phyloP scores from a whole-genome alignment of 2,888 invertebrate genomes.

The Eupithecia insigniata region DNA sequence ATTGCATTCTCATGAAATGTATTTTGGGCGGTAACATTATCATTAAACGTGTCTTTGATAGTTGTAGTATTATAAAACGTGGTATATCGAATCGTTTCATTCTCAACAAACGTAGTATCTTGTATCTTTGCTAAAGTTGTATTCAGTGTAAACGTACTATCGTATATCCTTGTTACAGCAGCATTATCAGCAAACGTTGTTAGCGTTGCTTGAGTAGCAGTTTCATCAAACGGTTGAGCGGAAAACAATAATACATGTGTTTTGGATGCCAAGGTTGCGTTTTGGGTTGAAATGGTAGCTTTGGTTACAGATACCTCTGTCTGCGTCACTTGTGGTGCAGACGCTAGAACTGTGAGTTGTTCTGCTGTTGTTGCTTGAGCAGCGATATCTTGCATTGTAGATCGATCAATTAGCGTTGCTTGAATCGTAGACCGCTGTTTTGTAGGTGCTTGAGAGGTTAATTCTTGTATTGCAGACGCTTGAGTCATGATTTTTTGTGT shows the following conservation, averaged over 20 bases:
- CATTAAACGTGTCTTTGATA: background rate
- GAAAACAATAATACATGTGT: background rate
- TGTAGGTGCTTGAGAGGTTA: background rate
- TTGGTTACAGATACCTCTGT: background rate
- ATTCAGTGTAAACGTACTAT: background rate
- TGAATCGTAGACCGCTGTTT: background rate
- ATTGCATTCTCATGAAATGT: background rate
- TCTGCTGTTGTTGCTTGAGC: background rate
- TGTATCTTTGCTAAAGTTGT: background rate
- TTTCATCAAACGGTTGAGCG: background rate
- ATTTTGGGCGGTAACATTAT: background rate
- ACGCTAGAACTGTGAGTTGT: background rate
- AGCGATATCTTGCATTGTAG: background rate
- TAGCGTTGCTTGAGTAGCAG: background rate
- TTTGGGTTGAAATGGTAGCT: background rate
- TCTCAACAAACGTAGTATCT: background rate
- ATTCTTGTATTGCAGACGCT: background rate
- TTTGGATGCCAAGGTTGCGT: background rate
- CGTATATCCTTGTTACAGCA: background rate
- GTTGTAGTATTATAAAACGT: background rate
- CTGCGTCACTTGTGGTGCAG: background rate
- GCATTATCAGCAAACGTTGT: background rate
- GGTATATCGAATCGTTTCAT: background rate
- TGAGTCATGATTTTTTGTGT: background rate
- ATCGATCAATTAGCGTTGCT: background rate